phyloP scores from a whole-genome alignment of 1,140 invertebrate species.

The Drosophila tropicalis region DNA sequence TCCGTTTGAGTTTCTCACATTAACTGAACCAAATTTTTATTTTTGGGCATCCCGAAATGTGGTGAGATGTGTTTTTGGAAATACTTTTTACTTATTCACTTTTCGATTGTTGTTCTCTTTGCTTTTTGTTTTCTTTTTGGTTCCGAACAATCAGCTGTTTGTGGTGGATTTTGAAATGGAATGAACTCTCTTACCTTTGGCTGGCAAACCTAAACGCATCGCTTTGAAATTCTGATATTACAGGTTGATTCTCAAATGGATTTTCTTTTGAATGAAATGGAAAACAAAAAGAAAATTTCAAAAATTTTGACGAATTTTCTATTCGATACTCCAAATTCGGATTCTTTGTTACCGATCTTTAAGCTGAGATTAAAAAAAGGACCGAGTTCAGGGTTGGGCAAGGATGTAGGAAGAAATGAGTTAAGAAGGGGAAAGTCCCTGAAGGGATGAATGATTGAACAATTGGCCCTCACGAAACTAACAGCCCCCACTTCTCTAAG shows the following conservation, averaged over 20 bases:
- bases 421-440: too few relatives aligned
- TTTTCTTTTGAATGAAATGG: not conserved
- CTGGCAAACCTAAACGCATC: too few relatives aligned
- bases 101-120: conserved; percentile 6
- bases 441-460: too few relatives aligned
- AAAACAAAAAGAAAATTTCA: not conserved
- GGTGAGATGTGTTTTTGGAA: conserved; percentile 11
- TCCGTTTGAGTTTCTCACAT: conserved; percentile 7
- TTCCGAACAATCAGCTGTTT: not conserved
- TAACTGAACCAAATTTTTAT: conserved; percentile 10
- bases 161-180: conserved; percentile 12
- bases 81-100: conserved; percentile 13
- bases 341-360: too few relatives aligned
- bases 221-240: not conserved
- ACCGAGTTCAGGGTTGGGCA: too few relatives aligned
- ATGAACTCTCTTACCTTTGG: not conserved
- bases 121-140: not conserved
- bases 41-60: conserved; percentile 1
- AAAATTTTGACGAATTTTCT: too few relatives aligned
- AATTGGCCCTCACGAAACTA: too few relatives aligned
- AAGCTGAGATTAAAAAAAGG: too few relatives aligned
- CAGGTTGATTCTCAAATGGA: not conserved
- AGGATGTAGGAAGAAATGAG: too few relatives aligned
- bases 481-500: too few relatives aligned
- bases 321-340: too few relatives aligned